Evolutionary conservation across 2,113 vertebrate species (phyloP).

Genomic region (Ailuropoda melanoleuca): DNA sequence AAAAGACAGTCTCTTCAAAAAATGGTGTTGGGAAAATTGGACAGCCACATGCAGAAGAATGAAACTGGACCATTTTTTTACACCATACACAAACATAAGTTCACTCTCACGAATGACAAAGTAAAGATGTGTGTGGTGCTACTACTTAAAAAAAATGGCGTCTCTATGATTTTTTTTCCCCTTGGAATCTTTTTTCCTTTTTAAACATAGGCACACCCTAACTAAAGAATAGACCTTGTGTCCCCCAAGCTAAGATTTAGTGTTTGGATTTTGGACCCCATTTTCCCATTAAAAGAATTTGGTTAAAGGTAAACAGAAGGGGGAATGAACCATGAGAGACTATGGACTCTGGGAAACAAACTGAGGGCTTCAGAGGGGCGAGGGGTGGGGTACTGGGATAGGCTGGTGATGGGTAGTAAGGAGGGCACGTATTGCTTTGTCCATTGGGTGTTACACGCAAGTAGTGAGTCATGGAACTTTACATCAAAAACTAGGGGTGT

Average conservation of each 20-base stretch:
- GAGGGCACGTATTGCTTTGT: too few species aligned
- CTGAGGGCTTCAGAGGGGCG: too few species aligned
- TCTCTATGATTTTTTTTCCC: not conserved
- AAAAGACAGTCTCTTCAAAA: not conserved
- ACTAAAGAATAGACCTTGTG: not conserved
- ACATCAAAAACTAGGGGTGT: too few species aligned
- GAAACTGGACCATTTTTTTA: not conserved
- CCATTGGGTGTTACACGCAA: too few species aligned
- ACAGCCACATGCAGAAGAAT: not conserved
- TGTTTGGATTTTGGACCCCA: not conserved
- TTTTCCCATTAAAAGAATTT: slow-evolving; percentile 17
- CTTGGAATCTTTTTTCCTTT: not conserved
- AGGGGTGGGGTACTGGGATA: too few species aligned
- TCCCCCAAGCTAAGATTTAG: not conserved
- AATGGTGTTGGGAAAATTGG: not conserved
- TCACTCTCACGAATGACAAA: slow-evolving; percentile 3
- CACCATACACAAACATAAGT: not conserved
- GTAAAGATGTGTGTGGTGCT: not conserved
- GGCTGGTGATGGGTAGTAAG: too few species aligned
- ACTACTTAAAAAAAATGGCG: not conserved
- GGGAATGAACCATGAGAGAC: too few species aligned
- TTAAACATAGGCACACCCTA: not conserved
- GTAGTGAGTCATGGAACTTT: too few species aligned
- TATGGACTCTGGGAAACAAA: too few species aligned
- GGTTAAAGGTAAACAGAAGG: not conserved